A percentile compares a stretch with the other conserved stretches of the same genome.
phyloP scores from a whole-genome alignment of 2,888 invertebrate genomes.

The Pachliopta kotzebuea region DNA sequence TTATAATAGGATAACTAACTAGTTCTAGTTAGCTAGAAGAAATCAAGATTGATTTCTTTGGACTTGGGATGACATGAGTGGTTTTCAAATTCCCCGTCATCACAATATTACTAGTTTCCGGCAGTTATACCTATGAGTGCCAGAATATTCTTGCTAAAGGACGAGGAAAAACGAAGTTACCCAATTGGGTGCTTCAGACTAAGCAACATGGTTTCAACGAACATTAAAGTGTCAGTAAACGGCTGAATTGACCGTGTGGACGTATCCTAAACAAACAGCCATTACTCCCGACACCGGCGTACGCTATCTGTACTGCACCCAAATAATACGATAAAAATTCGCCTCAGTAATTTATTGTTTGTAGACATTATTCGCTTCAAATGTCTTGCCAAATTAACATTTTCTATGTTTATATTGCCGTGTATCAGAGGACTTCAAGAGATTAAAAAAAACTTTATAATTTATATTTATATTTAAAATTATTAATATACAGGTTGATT shows the following conservation, averaged over 20 bases:
- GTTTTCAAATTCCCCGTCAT: not conserved
- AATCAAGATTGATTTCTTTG: no score
- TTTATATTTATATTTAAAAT: no score
- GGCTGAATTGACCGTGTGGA: conserved; percentile 45
- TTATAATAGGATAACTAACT: no score
- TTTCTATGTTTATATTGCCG: not conserved
- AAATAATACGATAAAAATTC: conserved; percentile 34
- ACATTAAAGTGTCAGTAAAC: conserved; percentile 61
- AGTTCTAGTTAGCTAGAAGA: no score
- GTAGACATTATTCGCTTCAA: not conserved
- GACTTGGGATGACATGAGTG: no score
- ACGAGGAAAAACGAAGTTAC: not conserved
- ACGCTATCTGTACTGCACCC: conserved; percentile 39
- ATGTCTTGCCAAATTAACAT: not conserved
- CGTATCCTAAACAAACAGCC: conserved; percentile 69
- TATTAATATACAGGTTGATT: no score
- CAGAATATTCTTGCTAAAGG: not conserved
- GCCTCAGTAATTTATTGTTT: conserved; percentile 32
- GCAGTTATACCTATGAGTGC: no score
- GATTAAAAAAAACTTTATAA: no score
- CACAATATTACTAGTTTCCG: not conserved
- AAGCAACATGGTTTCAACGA: conserved; percentile 54
- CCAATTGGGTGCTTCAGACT: conserved; percentile 39
- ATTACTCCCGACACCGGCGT: conserved; percentile 49
- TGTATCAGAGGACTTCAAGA: no score